phyloP scores from a whole-genome alignment of 2,888 invertebrate genomes.

The Heliconius charithonia region DNA sequence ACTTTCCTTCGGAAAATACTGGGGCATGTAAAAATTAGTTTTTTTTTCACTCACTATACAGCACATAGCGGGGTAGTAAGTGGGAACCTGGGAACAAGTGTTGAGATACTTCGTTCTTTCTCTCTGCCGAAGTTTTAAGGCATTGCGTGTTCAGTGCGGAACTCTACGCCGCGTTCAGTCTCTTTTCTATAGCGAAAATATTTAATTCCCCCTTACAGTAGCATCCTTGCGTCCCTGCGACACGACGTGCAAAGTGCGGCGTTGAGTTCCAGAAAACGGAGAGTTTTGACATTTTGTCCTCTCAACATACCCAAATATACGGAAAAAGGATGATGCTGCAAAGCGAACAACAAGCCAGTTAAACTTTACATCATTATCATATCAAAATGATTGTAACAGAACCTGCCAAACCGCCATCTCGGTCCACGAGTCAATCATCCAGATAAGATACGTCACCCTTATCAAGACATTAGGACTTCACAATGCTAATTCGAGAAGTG shows the following conservation, averaged over 20 bases:
- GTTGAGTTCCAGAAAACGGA: not conserved
- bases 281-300: not conserved
- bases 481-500: conserved; percentile 26
- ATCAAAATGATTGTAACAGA: not conserved
- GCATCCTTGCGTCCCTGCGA: too few relatives aligned
- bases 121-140: not conserved
- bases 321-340: too few relatives aligned
- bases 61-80: not conserved
- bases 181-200: not conserved
- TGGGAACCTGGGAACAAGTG: not conserved
- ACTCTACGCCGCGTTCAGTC: not conserved
- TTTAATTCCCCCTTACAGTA: too few relatives aligned
- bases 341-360: not conserved
- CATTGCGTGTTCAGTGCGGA: too few relatives aligned
- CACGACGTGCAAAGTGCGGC: not conserved
- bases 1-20: not conserved
- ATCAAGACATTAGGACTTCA: conserved; percentile 1
- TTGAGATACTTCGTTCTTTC: not conserved
- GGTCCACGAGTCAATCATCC: not conserved
- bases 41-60: not conserved
- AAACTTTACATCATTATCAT: not conserved
- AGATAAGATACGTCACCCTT: conserved; percentile 2
- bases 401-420: not conserved
- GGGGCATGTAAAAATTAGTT: not conserved
- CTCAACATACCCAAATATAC: not conserved